Percentiles rank a stretch among this genome's conserved stretches.
These are phyloP conservation scores for Anaspis maculata DNA, from an alignment of 2,888 invertebrate genomes.

Conservation along the genomic window DNA sequence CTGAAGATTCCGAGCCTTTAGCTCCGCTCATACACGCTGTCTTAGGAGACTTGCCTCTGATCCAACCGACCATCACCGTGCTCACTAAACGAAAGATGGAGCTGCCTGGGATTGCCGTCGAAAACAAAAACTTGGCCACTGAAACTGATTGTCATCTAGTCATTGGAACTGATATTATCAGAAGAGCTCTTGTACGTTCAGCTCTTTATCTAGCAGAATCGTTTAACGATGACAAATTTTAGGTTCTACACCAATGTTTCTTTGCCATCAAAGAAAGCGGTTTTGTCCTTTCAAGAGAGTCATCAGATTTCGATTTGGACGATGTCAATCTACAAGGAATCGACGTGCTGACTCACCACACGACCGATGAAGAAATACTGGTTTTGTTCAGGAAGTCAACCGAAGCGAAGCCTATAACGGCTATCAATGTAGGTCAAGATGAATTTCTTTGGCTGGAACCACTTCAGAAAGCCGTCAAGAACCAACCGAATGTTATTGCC, in stretches of 20 bases:
- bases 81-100: conserved; percentile 46
- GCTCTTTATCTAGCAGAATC: no score
- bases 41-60: conserved; percentile 57
- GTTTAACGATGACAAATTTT: no score
- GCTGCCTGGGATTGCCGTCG: conserved; percentile 46
- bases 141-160: conserved; percentile 24
- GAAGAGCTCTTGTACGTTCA: conserved; percentile 32
- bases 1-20: conserved; percentile 43
- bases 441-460: conserved; percentile 49
- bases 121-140: conserved; percentile 23
- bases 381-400: conserved; percentile 45
- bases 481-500: conserved; percentile 47
- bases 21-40: conserved; percentile 49
- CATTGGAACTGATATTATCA: conserved; percentile 44
- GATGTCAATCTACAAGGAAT: conserved; percentile 42
- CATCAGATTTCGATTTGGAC: conserved; percentile 43
- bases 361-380: conserved; percentile 46
- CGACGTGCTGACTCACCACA: conserved; percentile 46
- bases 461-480: conserved; percentile 32
- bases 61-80: conserved; percentile 57
- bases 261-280: conserved; percentile 44
- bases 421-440: neutral
- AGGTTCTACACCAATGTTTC: conserved; percentile 14
- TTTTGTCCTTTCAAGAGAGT: conserved; percentile 55
- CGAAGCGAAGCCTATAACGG: conserved; percentile 25